Evolutionary conservation across 2,797 vertebrate genomes (phyloP), one percentile per base, ranked within the genome.

Genomic region (Petrocephalus schoutedeni): DNA sequence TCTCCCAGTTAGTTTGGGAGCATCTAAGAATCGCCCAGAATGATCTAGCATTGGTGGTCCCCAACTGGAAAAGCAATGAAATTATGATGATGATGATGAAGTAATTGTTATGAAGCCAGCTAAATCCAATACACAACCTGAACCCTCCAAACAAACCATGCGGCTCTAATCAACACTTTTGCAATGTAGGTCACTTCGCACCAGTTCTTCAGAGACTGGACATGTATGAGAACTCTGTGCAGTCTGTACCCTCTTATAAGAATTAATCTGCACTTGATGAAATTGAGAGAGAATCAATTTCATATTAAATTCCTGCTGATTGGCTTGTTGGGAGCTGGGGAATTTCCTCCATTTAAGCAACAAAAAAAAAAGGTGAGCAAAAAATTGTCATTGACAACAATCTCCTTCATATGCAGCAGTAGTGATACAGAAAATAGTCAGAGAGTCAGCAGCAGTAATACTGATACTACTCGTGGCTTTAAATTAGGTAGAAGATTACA

Each of bases 261-360:
- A 85, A 28, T 32, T 86, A 86, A 86, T 86, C 53, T 86, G 28
- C 28, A 36, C 56, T 86, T 58, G 84, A 86, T 86, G 56, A 58
- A 57, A 58, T 16, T 9, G 54, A 85, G 54, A 84, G 82, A 57
- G 28, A 85, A n/a, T 85, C 53, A 85, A 58, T 85, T 36, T 58
- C 54, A 57, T 85, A 58, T 58, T 85, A 41, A 8, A 85, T 32
- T 53, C 53, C 21, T 16, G n/a, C 5, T 84, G 82, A 56, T 85
- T 56, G 82, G 56, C 28, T 56, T 28, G 23, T 54, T 58, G 84
- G 56, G 56, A 58, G 16, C 28, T 19, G 16, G 56, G 84, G 84
- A 14, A 41, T 36, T 28, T 59, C 7, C 56, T 86, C 53, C 56
- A 58, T 86, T 41, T 23, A 12, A 8, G 28, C n/a, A 85, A 0